Evolutionary conservation across 2,113 vertebrate genomes (phyloP).

Genomic region (Paradisaea rubra): DNA sequence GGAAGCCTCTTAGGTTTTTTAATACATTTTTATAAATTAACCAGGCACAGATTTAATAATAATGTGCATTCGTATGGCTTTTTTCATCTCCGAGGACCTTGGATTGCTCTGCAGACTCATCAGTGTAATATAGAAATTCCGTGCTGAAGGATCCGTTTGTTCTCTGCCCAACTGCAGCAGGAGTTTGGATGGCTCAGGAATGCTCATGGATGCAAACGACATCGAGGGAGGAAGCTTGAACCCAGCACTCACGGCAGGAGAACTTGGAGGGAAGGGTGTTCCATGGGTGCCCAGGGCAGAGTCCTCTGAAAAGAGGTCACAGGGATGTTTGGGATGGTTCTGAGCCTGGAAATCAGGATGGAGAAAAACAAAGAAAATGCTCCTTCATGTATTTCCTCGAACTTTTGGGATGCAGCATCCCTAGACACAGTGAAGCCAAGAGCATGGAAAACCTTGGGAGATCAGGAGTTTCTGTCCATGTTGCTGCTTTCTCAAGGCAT

Average conservation of each 20-base stretch:
- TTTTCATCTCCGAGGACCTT: background rate
- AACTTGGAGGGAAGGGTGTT: background rate
- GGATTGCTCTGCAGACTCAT: background rate
- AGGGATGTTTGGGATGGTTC: background rate
- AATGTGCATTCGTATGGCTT: background rate
- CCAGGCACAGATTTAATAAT: conserved; percentile 54
- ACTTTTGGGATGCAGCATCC: background rate
- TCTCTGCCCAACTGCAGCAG: background rate
- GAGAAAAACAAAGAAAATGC: background rate
- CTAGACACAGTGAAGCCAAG: background rate
- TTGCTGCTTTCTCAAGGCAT: background rate
- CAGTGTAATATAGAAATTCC: background rate
- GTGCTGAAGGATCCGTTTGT: background rate
- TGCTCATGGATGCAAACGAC: rapidly evolving
- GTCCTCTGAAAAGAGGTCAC: background rate
- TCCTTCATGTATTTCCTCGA: rapidly evolving
- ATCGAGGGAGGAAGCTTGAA: rapidly evolving
- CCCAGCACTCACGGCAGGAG: rapidly evolving
- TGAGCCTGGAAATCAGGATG: background rate
- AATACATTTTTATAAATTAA: conserved; percentile 61
- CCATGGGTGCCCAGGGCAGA: background rate
- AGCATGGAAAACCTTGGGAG: background rate
- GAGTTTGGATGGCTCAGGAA: background rate
- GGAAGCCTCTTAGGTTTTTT: conserved; percentile 7
- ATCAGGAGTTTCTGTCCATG: background rate